Evolutionary conservation across 2,797 vertebrate species (phyloP), one percentile per base, ranked within the genome.

Genomic region (Pipistrellus kuhlii): DNA sequence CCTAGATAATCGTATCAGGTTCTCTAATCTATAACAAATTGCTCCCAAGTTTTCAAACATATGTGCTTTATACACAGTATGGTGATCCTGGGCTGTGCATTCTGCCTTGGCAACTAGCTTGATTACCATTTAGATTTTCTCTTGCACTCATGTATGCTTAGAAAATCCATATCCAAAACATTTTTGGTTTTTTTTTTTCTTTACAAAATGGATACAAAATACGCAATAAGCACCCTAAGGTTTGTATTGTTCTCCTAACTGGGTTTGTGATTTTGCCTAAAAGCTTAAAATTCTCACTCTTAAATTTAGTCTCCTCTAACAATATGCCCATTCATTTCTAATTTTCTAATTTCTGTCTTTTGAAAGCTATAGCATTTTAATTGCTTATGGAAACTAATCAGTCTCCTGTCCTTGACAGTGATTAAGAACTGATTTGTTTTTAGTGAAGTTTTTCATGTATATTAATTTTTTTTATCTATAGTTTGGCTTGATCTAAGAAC

Each of bases 401-500:
- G 55, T 94, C 68, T 96, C 93, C 76, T 89, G 38, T 92, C 41
- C 83, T 82, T 93, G 86, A 83, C 57, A 82, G 81, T 96, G 91
- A 95, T 81, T 91, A 96, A 53, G 51, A 80, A 91, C 44, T 94
- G 23, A 93, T 78, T 92, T 94, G 81, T 91, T 93, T 85, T 13
- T 27, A 84, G 92, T 94, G 75, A 95, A 66, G 64, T 73, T 96
- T 86, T 96, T 95, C 93, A 93, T 94, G 21, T 94, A 35, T 95
- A 35, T 96, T 93, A 69, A 64, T n/a, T 30, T 64, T 66, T 89
- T 89, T 85, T 77, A 23, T 55, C 90, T 97, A 68, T 97, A 99
- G 99, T 99, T 73, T 99, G 99, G 99, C 98, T 99, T 97, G 99
- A 99, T 97, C 98, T 99, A 96, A 98, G 99, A 95, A 99, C 99